Base-by-base conservation (phyloP, 2,113 vertebrate species). In the Clarias gariepinus region DNA sequence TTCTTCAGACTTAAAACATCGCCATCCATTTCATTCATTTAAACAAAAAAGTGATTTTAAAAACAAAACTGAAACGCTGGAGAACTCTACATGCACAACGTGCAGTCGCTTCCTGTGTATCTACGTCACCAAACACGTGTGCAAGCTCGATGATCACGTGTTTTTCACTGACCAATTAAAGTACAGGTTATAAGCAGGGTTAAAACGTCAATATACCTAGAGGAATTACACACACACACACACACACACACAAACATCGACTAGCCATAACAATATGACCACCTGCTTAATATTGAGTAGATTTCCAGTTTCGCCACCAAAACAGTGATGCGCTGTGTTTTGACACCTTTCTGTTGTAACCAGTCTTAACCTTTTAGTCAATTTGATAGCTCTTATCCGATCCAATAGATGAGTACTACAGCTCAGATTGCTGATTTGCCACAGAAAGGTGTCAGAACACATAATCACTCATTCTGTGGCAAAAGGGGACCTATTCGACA, bases 1-100 rank as follows among this genome's bases (percentile, higher is more conserved):
- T 87, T 86, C 85, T 93, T 95, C 81, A 95, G 68, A 18, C 25
- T 33, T 77, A 80, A 64, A 71, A 92, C 41, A 47, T 94, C 93
- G 4, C 94, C 55, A 1, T 90, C 87, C 94, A 94, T 94, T 16
- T 1, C 10, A 36, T 4, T 77, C 9, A 71, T 63, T 69, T 23
- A 57, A 79, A 12, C 33, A 0, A 60, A 33, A 47, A 19, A 36
- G 23, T 15, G 11, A 80, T 66, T 33, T 47, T 3, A 76, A 69
- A 47, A 2, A 41, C 41, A 5, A 74, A 76, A 30, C 23, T 18
- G 5, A 15, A 10, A 23, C 7, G 11, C 68, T 41, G 15, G 9
- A 23, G 16, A 18, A 47, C 15, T 30, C 15, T 47, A n/a, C 74
- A 36, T n/a, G 15, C 41, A 33, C 77, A 30, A 25, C 7, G 11